Conservation (phyloP, 2,113 vertebrate genomes). For the Heteronetta atricapilla region DNA sequence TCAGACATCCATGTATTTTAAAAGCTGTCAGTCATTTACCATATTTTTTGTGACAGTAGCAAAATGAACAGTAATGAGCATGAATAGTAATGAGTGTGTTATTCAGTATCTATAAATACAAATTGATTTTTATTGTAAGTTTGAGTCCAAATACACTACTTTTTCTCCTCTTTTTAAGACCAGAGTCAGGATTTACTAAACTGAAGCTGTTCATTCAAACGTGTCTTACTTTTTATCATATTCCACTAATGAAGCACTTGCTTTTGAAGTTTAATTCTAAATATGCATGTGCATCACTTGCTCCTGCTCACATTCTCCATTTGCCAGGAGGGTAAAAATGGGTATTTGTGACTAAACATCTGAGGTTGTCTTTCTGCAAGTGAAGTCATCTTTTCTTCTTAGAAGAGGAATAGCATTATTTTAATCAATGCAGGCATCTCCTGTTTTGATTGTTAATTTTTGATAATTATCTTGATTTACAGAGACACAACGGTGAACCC, state of each 20-base stretch:
- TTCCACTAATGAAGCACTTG: neutral
- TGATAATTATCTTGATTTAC: neutral
- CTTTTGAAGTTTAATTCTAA: conserved; percentile 44
- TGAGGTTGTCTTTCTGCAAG: neutral
- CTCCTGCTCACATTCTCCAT: neutral
- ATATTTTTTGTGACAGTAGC: conserved; percentile 51
- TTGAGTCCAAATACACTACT: neutral
- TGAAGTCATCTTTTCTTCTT: neutral
- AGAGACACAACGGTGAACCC: neutral
- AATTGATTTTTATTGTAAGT: neutral
- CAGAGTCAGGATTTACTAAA: conserved; percentile 15
- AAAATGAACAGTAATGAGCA: conserved; percentile 48
- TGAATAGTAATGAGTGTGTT: conserved; percentile 61
- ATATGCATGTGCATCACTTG: neutral
- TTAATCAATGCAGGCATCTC: neutral
- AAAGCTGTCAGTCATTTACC: conserved; percentile 55
- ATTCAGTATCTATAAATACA: conserved; percentile 56
- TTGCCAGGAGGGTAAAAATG: conserved; percentile 16
- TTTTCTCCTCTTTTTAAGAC: neutral
- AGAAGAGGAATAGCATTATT: conserved; percentile 13
- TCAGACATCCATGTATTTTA: conserved; percentile 55
- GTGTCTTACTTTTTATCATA: neutral
- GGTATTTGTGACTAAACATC: neutral
- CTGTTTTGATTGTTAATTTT: neutral
- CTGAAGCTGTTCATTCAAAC: neutral